phyloP scores from a whole-genome alignment of 2,888 invertebrate genomes.

The Argyresthia goedartella region DNA sequence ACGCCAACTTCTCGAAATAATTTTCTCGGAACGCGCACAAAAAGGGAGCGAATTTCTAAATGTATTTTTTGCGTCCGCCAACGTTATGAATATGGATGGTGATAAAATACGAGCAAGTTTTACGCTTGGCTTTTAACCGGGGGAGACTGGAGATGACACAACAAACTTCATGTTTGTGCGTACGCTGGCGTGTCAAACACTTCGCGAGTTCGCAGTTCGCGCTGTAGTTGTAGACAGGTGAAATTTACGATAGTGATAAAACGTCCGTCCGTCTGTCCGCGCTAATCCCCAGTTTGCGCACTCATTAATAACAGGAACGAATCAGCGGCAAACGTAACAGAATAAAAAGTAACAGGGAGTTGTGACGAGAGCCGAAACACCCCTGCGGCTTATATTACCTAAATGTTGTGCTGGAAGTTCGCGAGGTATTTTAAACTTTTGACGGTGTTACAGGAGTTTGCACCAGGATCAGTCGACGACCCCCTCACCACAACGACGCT shows the following conservation, averaged over 20 bases:
- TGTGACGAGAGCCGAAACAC: neutral
- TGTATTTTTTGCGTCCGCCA: slow-evolving; percentile 2
- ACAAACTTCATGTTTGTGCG: neutral
- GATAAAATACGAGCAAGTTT: slow-evolving; percentile 1
- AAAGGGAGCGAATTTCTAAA: neutral
- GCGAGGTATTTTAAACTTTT: neutral
- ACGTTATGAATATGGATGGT: slow-evolving; percentile 2
- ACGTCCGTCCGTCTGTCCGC: no score
- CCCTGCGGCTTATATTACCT: slow-evolving; percentile 1
- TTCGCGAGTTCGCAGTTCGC: no score
- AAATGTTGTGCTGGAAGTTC: neutral
- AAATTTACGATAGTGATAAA: no score
- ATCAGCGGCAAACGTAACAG: no score
- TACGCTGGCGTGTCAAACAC: neutral
- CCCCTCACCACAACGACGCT: neutral
- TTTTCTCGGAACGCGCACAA: neutral
- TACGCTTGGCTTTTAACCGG: slow-evolving; percentile 2
- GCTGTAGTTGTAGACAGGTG: no score
- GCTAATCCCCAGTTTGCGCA: no score
- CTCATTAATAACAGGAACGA: no score
- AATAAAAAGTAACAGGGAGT: no score
- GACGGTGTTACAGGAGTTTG: neutral
- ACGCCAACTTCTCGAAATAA: neutral
- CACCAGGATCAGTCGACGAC: neutral
- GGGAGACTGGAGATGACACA: neutral